Base-by-base conservation (phyloP, 2,113 vertebrate genomes). In the Sitta europaea region DNA sequence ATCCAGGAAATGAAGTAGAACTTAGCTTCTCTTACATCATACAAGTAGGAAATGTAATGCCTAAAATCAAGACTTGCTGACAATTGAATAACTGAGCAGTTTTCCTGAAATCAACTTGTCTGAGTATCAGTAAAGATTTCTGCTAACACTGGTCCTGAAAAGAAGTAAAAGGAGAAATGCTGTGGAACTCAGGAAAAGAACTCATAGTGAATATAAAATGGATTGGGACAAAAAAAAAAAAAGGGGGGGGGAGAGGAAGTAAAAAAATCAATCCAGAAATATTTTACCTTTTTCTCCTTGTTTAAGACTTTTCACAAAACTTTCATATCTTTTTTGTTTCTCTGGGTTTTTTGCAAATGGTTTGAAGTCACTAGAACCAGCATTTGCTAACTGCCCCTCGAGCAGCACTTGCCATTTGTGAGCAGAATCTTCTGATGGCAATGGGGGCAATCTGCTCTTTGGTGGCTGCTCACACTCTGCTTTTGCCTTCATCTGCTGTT, bases 251-350 rank as follows among this genome's bases (percentile, higher is more conserved):
- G 3, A 2, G 3, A 3, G 7, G 22, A 18, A 1, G 4, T 2
- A 16, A 48, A 38, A 43, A 65, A 36, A 47, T 22, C 22, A 14
- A 43, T 20, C 4, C 33, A 59, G 1, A 61, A 67, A 15, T 33
- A 53, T 50, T 65, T 84, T 94, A 99, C 99, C 99, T 98, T 96
- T 98, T 85, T 98, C 95, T 29, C 99, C 99, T 88, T 96, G 94
- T 25, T 97, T 98, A 62, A 99, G 97, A 19, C 84, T 96, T 86
- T 43, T 95, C 96, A 99, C 96, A 97, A 99, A 99, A 40, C 94
- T 96, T 66, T 99, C 99, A 0, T 99, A 99, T 94, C 99, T 98
- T 10, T 97, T 98, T 97, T 99, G 99, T 92, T 99, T 99, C 88
- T 98, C 98, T 24, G 99, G 98, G 85, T 98, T 98, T 86, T 97